These are phyloP conservation scores for Apeira syringaria DNA, from an alignment of 2,888 invertebrate species.

Conservation along the genomic window DNA sequence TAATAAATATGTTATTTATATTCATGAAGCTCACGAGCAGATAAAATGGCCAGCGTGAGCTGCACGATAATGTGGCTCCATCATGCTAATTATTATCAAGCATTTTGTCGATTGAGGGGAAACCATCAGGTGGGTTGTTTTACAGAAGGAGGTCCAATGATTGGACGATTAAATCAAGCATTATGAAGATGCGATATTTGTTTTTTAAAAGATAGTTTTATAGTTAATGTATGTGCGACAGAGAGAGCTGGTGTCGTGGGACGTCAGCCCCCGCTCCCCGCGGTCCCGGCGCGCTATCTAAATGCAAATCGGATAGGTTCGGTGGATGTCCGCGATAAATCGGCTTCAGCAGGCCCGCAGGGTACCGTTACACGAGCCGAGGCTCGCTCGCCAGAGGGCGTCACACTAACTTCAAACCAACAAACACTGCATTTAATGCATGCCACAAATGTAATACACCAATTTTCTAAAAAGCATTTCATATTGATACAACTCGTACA, in stretches of 20 bases:
- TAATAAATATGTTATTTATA: constrained; percentile 17
- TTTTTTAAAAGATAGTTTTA: constrained; percentile 64
- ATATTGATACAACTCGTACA: too few species aligned
- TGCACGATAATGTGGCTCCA: constrained; percentile 28
- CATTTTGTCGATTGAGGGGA: constrained; percentile 30
- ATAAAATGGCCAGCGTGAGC: constrained; percentile 14
- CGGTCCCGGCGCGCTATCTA: constrained; percentile 68
- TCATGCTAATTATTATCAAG: constrained; percentile 27
- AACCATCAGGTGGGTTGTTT: constrained; percentile 34
- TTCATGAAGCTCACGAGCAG: constrained; percentile 8
- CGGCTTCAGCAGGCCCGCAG: constrained; percentile 59
- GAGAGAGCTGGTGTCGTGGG: constrained; percentile 53
- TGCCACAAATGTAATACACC: too few species aligned
- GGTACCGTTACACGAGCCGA: constrained; percentile 57
- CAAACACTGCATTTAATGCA: constrained; percentile 12
- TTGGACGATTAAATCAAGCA: constrained; percentile 60
- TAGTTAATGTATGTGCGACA: constrained; percentile 74
- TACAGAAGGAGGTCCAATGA: constrained; percentile 42
- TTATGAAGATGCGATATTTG: constrained; percentile 51
- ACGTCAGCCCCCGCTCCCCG: constrained; percentile 34
- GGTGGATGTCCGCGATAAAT: constrained; percentile 78
- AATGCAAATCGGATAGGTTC: constrained; percentile 83
- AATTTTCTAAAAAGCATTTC: too few species aligned
- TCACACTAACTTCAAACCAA: constrained; percentile 34
- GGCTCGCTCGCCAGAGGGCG: constrained; percentile 46